Conservation (phyloP, 1,140 invertebrate species). For the Phocides pigmalion region DNA sequence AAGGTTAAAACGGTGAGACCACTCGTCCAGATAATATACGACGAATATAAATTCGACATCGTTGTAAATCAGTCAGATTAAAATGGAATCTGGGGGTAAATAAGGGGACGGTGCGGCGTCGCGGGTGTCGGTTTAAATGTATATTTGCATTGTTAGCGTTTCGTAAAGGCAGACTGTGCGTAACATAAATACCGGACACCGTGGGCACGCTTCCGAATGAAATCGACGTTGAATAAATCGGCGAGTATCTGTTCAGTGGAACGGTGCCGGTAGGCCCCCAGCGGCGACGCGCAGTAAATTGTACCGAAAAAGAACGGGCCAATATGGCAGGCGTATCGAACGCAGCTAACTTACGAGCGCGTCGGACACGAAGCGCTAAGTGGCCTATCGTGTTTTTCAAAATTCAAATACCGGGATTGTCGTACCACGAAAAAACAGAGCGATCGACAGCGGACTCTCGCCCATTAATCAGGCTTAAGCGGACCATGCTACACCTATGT, state of each 20-base stretch:
- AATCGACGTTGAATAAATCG: conserved; percentile 74
- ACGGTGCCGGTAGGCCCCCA: conserved; percentile 56
- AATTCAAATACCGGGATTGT: conserved; percentile 63
- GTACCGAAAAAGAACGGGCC: conserved; percentile 69
- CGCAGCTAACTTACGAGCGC: conserved; percentile 68
- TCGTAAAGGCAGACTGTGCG: conserved; percentile 55
- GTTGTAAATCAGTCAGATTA: conserved; percentile 57
- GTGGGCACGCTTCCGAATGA: conserved; percentile 71
- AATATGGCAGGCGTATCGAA: conserved; percentile 72
- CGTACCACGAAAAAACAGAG: conserved; percentile 54
- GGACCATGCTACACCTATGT: conserved; percentile 34
- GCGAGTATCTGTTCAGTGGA: conserved; percentile 61
- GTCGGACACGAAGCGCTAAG: conserved; percentile 65
- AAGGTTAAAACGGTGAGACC: conserved; percentile 31
- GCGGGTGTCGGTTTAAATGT: conserved; percentile 67
- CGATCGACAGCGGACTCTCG: conserved; percentile 42
- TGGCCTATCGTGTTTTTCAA: conserved; percentile 71
- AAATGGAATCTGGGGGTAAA: conserved; percentile 67
- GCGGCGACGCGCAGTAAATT: conserved; percentile 70
- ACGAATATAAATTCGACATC: conserved; percentile 48
- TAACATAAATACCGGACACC: conserved; percentile 73
- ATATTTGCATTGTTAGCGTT: conserved; percentile 75
- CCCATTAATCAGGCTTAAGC: conserved; percentile 63
- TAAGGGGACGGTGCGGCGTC: conserved; percentile 58
- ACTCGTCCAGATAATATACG: conserved; percentile 34